Evolutionary conservation across 2,797 vertebrate species (phyloP), one percentile per base, ranked within the genome.

Genomic region (Helostoma temminkii): DNA sequence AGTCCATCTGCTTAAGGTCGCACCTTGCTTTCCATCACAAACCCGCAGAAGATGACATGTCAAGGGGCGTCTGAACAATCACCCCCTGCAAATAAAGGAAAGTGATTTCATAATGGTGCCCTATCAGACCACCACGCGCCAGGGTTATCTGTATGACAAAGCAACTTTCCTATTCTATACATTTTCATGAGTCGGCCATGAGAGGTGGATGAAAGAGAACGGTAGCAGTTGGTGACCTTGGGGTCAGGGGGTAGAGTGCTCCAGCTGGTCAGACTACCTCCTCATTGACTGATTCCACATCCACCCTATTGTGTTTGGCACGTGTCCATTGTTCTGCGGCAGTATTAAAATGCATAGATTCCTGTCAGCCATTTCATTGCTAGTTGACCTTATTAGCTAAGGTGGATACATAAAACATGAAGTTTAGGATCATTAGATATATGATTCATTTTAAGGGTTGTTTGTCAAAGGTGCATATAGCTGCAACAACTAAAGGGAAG

Each of bases 231-330:
- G 90, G 83, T 92, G 91, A 93, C 91, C 91, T 54, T 15, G 6
- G 71, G 92, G 93, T 92, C 91, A 93, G 76, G 89, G 90, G 85
- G 77, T 88, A 83, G 78, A 87, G 89, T 83, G 87, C 81, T 93
- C 85, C 94, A 94, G 93, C 93, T 94, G 94, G 91, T 92, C 90
- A 88, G 85, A 87, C 84, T 83, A 88, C 86, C 86, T 87, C 85
- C 73, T 76, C 88, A 85, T 78, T 91, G 93, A 94, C 91, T 91
- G 86, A 91, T 92, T 89, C 78, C 76, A 81, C 85, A 91, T 87
- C 86, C 80, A 78, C 43, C 77, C 90, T 66, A 89, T 94, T 94
- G 91, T 93, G 88, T 81, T 68, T 71, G 91, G 76, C 91, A 84
- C 71, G 92, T 92, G 92, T 72, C 91, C 70, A 89, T 94, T 94